phyloP scores from a whole-genome alignment of 2,113 vertebrate species.

The Microcebus tavaratra region DNA sequence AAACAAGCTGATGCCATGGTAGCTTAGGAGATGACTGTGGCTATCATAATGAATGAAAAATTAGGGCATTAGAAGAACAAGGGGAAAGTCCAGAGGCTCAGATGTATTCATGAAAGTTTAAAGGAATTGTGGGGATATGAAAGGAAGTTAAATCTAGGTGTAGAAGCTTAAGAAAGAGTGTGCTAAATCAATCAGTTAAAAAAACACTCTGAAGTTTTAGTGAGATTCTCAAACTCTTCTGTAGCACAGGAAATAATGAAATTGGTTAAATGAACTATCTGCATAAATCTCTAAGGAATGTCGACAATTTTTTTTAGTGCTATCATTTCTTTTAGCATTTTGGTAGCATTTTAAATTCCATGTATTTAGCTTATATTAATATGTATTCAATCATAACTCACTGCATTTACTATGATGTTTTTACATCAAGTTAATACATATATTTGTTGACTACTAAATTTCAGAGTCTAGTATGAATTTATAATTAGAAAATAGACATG shows the following conservation, averaged over 20 bases:
- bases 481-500: neutral
- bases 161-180: neutral
- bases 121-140: slow-evolving; percentile 16
- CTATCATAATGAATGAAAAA: neutral
- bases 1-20: neutral
- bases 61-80: neutral
- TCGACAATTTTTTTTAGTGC: neutral
- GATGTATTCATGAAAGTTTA: neutral
- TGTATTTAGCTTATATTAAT: neutral
- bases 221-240: slow-evolving; percentile 5
- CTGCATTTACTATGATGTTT: neutral
- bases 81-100: neutral
- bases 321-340: neutral
- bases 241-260: neutral
- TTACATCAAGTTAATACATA: neutral
- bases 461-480: neutral
- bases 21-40: neutral
- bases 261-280: slow-evolving; percentile 18
- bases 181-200: slow-evolving; percentile 42
- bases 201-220: slow-evolving; percentile 28
- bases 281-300: neutral
- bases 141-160: neutral
- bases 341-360: neutral
- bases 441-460: neutral
- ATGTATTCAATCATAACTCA: neutral